phyloP scores from a whole-genome alignment of 2,113 vertebrate species.

The Toxotes jaculatrix region DNA sequence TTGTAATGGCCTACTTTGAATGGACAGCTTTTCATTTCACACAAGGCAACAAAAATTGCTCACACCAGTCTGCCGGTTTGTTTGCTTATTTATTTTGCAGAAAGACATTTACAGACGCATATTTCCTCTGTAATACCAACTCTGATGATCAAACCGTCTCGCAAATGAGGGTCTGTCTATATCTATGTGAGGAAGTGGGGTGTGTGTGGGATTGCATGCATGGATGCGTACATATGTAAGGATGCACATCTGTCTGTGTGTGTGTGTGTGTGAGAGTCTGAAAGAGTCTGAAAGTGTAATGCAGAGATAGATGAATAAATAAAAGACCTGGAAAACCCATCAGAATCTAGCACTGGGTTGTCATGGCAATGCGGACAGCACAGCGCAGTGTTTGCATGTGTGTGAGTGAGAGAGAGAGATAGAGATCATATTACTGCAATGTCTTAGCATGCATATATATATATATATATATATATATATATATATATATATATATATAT shows the following conservation, averaged over 20 bases:
- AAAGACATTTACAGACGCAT: not conserved
- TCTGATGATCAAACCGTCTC: slow-evolving; percentile 25
- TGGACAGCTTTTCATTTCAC: slow-evolving; percentile 45
- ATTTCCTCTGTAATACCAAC: not conserved
- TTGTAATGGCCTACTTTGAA: slow-evolving; percentile 35
- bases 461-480: too few relatives aligned
- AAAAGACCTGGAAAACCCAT: slow-evolving; percentile 78
- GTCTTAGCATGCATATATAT: slow-evolving; percentile 33
- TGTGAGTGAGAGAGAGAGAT: slow-evolving; percentile 30
- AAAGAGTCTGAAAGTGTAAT: slow-evolving; percentile 75
- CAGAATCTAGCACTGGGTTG: slow-evolving; percentile 74
- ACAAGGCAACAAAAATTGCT: slow-evolving; percentile 8
- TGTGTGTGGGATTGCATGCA: slow-evolving; percentile 1
- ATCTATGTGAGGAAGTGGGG: not conserved
- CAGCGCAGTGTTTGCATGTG: slow-evolving; percentile 29
- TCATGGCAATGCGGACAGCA: slow-evolving; percentile 78
- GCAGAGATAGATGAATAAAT: slow-evolving; percentile 78
- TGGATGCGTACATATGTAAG: slow-evolving; percentile 26
- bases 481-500: not conserved
- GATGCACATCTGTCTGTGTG: slow-evolving; percentile 24
- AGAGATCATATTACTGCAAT: slow-evolving; percentile 57
- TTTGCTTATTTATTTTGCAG: not conserved
- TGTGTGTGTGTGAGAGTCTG: slow-evolving; percentile 35
- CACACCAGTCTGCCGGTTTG: not conserved
- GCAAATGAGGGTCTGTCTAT: not conserved